These are phyloP conservation scores for Thereva unica DNA, from an alignment of 2,888 invertebrate species.

Conservation along the genomic window DNA sequence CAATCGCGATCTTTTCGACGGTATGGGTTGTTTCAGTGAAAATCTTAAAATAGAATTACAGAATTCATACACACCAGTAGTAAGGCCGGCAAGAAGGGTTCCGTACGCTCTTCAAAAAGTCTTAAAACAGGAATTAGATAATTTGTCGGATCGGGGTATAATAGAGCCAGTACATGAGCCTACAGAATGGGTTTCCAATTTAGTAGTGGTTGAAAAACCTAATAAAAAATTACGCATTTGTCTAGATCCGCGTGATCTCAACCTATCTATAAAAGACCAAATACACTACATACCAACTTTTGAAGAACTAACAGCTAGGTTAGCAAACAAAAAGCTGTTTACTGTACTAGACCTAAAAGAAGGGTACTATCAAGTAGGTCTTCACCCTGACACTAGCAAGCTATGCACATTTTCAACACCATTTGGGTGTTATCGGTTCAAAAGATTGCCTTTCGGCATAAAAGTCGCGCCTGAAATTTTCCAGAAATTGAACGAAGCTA, in stretches of 20 bases:
- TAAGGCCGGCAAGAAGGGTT: slow-evolving; percentile 29
- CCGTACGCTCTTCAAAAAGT: neutral
- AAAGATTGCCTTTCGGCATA: slow-evolving; percentile 29
- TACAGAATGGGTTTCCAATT: slow-evolving; percentile 6
- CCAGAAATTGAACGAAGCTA: slow-evolving; percentile 23
- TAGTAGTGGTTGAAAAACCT: slow-evolving; percentile 2
- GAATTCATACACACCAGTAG: slow-evolving; percentile 27
- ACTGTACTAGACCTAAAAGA: slow-evolving; percentile 45
- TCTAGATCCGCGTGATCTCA: slow-evolving; percentile 46
- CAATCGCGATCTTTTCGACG: slow-evolving; percentile 29
- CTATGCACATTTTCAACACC: slow-evolving; percentile 42
- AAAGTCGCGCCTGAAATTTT: slow-evolving; percentile 38
- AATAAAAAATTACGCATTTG: slow-evolving; percentile 46
- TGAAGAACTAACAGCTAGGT: slow-evolving; percentile 42
- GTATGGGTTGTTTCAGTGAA: slow-evolving; percentile 28
- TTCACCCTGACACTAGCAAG: slow-evolving; percentile 49
- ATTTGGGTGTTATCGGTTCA: slow-evolving; percentile 33
- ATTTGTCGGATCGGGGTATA: neutral
- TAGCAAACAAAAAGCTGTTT: slow-evolving; percentile 43
- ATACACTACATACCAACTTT: slow-evolving; percentile 44
- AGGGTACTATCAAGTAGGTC: slow-evolving; percentile 41
- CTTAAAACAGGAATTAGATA: slow-evolving; percentile 13
- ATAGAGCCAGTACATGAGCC: neutral
- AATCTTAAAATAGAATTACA: slow-evolving; percentile 35
- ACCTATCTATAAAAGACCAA: slow-evolving; percentile 43